phyloP scores from a whole-genome alignment of 1,140 invertebrate genomes.

The Rhizoglyphus robini region DNA sequence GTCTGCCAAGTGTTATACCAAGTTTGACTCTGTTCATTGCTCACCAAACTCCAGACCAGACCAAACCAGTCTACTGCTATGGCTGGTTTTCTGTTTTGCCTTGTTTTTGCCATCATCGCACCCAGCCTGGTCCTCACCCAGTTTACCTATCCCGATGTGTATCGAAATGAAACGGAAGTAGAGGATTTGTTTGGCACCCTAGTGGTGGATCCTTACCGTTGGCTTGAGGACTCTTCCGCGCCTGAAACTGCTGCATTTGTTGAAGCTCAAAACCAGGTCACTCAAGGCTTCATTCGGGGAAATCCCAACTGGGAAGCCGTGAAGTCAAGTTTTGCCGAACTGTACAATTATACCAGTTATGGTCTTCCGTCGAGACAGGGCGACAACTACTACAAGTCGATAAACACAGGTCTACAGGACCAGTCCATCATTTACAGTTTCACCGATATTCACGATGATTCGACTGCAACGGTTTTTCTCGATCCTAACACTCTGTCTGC shows the following conservation, averaged over 20 bases:
- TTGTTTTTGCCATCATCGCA: too few relatives aligned
- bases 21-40: too few relatives aligned
- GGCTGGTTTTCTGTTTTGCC: too few relatives aligned
- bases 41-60: too few relatives aligned
- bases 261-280: constrained; percentile 76
- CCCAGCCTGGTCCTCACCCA: too few relatives aligned
- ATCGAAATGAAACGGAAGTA: neutral
- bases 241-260: constrained; percentile 84
- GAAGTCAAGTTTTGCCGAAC: constrained; percentile 10
- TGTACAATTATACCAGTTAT: constrained; percentile 78
- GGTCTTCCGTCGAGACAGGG: constrained; percentile 69
- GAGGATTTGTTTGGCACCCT: neutral
- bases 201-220: constrained; percentile 74
- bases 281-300: constrained; percentile 62
- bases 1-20: too few relatives aligned
- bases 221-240: constrained; percentile 88
- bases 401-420: constrained; percentile 90
- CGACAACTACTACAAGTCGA: constrained; percentile 74
- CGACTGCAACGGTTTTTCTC: constrained; percentile 74
- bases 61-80: too few relatives aligned
- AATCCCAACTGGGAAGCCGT: constrained; percentile 58
- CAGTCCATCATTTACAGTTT: constrained; percentile 89
- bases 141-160: constrained; percentile 7
- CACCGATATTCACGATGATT: constrained; percentile 53
- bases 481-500: constrained; percentile 86